phyloP scores from a whole-genome alignment of 2,888 invertebrate genomes.

The Julus scandinavius region DNA sequence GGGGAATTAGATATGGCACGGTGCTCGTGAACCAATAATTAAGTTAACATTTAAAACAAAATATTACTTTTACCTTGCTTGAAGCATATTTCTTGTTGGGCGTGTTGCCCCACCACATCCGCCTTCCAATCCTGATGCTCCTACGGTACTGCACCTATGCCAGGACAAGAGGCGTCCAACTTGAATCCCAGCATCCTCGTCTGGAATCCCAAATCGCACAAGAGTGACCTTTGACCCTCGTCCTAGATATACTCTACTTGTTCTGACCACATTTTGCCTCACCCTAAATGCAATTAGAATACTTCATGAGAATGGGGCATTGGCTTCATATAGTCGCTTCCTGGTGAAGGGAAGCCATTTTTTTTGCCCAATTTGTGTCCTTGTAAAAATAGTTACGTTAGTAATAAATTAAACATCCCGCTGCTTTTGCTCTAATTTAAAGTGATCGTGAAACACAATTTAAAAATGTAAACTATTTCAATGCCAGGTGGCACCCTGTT shows the following conservation, averaged over 20 bases:
- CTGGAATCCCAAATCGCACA: not conserved
- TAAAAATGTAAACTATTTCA: constrained; percentile 5
- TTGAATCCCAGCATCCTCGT: not conserved
- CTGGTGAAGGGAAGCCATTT: constrained; percentile 5
- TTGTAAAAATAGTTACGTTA: not conserved
- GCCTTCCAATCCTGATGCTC: not conserved
- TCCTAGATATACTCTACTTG: not conserved
- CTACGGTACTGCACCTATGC: not conserved
- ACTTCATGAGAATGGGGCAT: not conserved
- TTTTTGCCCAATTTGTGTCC: not conserved
- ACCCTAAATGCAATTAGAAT: constrained; percentile 15
- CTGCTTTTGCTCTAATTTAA: not conserved
- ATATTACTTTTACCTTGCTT: not conserved
- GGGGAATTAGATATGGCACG: too few relatives aligned
- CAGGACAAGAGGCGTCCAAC: not conserved
- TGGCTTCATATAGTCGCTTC: not conserved
- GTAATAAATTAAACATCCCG: constrained; percentile 19
- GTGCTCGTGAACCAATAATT: too few relatives aligned
- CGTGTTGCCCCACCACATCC: constrained; percentile 12
- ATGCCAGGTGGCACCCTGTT: constrained; percentile 28
- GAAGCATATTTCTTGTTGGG: not conserved
- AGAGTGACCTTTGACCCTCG: constrained; percentile 22
- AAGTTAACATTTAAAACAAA: not conserved
- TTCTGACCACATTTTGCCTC: not conserved
- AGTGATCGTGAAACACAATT: not conserved